Conservation (phyloP, 2,888 invertebrate species). For the Syrphus vitripennis region DNA sequence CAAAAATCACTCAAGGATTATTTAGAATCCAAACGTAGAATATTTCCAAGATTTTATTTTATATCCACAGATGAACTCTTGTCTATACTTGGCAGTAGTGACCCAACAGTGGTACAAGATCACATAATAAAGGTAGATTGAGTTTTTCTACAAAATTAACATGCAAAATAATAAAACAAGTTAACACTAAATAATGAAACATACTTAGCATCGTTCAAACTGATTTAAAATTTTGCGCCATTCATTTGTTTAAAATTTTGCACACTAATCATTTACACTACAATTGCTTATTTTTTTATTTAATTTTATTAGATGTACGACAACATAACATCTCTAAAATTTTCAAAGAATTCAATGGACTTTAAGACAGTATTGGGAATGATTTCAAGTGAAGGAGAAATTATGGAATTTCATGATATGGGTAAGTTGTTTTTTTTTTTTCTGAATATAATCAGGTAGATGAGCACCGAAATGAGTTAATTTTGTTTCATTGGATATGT, state of each 20-base stretch:
- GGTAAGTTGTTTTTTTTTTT: too few species aligned
- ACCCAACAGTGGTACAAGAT: constrained; percentile 92
- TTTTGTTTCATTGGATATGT: too few species aligned
- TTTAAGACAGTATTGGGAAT: constrained; percentile 89
- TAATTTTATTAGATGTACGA: constrained; percentile 89
- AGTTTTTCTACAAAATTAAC: too few species aligned
- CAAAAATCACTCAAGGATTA: constrained; percentile 96
- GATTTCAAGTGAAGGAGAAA: constrained; percentile 93
- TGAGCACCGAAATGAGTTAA: too few species aligned
- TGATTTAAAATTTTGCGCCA: too few species aligned
- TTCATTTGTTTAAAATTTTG: too few species aligned
- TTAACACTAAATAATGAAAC: too few species aligned
- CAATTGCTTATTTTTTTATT: background rate
- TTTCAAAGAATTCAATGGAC: constrained; percentile 86
- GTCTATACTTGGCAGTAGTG: constrained; percentile 93
- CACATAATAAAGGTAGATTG: constrained; percentile 91
- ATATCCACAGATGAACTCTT: constrained; percentile 96
- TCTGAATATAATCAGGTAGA: too few species aligned
- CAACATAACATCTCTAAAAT: constrained; percentile 89
- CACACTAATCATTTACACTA: background rate
- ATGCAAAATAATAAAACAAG: too few species aligned
- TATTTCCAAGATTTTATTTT: constrained; percentile 96
- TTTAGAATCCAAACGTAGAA: constrained; percentile 91
- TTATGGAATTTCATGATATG: constrained; percentile 89
- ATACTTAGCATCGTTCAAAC: too few species aligned